Percentiles rank a stretch among this genome's conserved stretches.
Evolutionary conservation across 2,797 vertebrate species (phyloP).

Genomic region (Notolabrus celidotus): DNA sequence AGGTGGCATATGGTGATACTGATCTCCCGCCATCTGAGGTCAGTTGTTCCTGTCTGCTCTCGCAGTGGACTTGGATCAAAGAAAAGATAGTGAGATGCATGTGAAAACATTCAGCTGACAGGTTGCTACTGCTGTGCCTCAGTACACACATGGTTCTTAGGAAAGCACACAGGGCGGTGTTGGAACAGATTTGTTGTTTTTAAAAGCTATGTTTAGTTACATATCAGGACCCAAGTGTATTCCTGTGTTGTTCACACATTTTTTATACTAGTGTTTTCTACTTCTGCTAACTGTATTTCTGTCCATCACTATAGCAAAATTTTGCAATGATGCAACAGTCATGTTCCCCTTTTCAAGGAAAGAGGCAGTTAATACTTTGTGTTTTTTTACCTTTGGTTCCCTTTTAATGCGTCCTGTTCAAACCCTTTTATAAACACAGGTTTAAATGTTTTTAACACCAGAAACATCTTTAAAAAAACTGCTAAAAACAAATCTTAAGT

Average conservation of each 20-base stretch:
- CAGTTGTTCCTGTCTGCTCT: conserved; percentile 32
- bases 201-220: not conserved
- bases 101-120: not conserved
- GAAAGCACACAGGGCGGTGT: not conserved
- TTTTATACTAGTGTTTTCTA: not conserved
- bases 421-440: not conserved
- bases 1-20: conserved; percentile 60
- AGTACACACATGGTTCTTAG: conserved; percentile 2
- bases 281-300: too few species aligned
- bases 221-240: not conserved
- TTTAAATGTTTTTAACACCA: not conserved
- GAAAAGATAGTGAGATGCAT: not conserved
- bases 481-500: too few species aligned
- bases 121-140: not conserved
- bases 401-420: not conserved
- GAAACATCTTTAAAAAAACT: not conserved
- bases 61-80: conserved; percentile 21
- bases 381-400: not conserved
- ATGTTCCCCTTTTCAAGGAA: not conserved
- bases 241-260: not conserved
- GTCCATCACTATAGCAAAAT: too few species aligned
- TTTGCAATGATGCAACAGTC: too few species aligned
- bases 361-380: not conserved
- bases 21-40: conserved; percentile 40
- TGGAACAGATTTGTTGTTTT: not conserved